Evolutionary conservation across 1,140 invertebrate genomes (phyloP).

Genomic region (Drosophila dunni): DNA sequence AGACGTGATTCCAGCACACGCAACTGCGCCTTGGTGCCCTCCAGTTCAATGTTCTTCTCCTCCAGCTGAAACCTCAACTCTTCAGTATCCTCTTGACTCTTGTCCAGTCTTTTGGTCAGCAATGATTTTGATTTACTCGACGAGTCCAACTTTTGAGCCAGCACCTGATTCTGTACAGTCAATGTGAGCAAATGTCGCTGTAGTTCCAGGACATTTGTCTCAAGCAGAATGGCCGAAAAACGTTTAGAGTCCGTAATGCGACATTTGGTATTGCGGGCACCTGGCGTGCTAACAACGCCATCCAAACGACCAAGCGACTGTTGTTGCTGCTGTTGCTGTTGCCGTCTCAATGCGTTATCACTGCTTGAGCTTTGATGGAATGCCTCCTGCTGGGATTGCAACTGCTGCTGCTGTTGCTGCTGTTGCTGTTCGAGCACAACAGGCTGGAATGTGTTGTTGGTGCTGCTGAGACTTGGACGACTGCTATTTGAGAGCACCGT

Average conservation of each 20-base stretch:
- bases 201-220: slow-evolving; percentile 92
- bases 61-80: slow-evolving; percentile 93
- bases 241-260: slow-evolving; percentile 88
- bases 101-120: slow-evolving; percentile 89
- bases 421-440: slow-evolving; percentile 70
- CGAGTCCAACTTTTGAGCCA: slow-evolving; percentile 88
- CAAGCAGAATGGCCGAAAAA: slow-evolving; percentile 92
- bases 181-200: slow-evolving; percentile 92
- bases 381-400: slow-evolving; percentile 60
- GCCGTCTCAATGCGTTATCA: slow-evolving; percentile 63
- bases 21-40: slow-evolving; percentile 90
- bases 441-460: slow-evolving; percentile 79
- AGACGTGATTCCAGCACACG: slow-evolving; percentile 88
- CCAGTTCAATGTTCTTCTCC: slow-evolving; percentile 92
- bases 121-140: slow-evolving; percentile 87
- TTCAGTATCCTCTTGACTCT: slow-evolving; percentile 91
- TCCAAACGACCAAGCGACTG: slow-evolving; percentile 85
- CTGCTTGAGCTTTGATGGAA: slow-evolving; percentile 84
- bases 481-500: slow-evolving; percentile 80
- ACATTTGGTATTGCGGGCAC: slow-evolving; percentile 85
- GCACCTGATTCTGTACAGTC: slow-evolving; percentile 93
- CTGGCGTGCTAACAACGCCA: slow-evolving; percentile 85
- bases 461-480: slow-evolving; percentile 54
- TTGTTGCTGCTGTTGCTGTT: slow-evolving; percentile 31
- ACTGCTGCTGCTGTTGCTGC: slow-evolving; percentile 4